Base-by-base conservation (phyloP, 2,113 vertebrate species). In the Cyphotilapia sp. region DNA sequence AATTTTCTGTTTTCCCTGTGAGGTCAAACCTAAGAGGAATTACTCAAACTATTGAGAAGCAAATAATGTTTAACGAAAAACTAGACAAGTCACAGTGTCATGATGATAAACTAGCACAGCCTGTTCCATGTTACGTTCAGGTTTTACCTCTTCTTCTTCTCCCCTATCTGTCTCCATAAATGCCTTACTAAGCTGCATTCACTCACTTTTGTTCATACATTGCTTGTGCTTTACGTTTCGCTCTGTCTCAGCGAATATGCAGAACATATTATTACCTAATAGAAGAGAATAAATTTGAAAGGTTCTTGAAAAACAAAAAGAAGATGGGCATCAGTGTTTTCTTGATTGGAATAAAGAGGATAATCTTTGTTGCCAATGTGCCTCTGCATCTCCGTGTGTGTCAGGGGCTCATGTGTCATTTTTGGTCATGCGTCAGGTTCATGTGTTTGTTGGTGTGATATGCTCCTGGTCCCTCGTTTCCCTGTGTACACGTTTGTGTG, bases 201-300 rank as follows among this genome's bases (percentile, higher is more conserved):
- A 31, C 27, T 61, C 27, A 61, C 27, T 61, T 61, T 61, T 31
- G 8, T 0, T 61, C 3, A 61, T 19, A 61, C 29, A 33, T 61
- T 61, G 29, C 16, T 33, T 33, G 29, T 10, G 57, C 57, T 10
- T 61, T 61, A 0, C 2, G 2, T 61, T 33, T 61, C 0, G 5
- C 0, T 61, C 29, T 33, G 8, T 61, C 0, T 61, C 57, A 7
- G 57, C 0, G 0, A 61, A 31, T 61, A 33, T 19, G 29, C 57
- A 0, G 57, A 19, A 61, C 0, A 33, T 33, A 63, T 63, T 63
- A 63, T 63, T 63, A 63, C 59, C 29, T 63, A 33, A 11, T 63
- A 63, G 8, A 63, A 63, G 59, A 63, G 29, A 33, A 63, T 33
- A 63, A 0, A 33, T 63, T 11, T 33, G 29, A 63, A 63, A 33